Conservation (phyloP, 2,113 vertebrate genomes). For the Edolisoma coerulescens region DNA sequence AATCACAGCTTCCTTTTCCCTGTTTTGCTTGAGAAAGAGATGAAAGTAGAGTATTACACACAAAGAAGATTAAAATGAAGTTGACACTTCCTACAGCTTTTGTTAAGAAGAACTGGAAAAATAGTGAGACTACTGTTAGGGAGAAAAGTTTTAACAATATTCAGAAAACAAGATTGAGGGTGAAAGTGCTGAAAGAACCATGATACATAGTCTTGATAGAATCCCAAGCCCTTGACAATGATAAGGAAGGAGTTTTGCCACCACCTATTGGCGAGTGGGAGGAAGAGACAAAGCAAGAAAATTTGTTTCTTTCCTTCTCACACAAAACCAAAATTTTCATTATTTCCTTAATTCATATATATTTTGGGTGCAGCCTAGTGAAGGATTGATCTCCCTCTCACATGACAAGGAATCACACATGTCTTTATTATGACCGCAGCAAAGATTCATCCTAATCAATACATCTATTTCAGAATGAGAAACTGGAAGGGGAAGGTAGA, state of each 20-base stretch:
- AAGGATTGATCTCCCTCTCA: not conserved
- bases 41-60: not conserved
- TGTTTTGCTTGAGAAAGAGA: not conserved
- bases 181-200: not conserved
- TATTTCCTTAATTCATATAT: not conserved
- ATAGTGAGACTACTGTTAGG: not conserved
- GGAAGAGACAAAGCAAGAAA: not conserved
- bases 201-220: accelerated
- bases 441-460: not conserved
- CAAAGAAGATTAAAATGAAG: not conserved
- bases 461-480: not conserved
- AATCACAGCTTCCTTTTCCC: not conserved
- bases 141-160: not conserved
- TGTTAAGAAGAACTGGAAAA: not conserved
- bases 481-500: not conserved
- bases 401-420: accelerated
- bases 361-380: not conserved
- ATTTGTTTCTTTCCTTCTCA: not conserved
- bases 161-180: not conserved
- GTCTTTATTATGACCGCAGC: not conserved
- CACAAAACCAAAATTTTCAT: not conserved
- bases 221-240: not conserved
- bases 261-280: constrained; percentile 1
- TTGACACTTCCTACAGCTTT: not conserved
- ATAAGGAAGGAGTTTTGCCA: constrained; percentile 38